Evolutionary conservation across 2,888 invertebrate species (phyloP).

Genomic region (Hydrotaea diabolus): DNA sequence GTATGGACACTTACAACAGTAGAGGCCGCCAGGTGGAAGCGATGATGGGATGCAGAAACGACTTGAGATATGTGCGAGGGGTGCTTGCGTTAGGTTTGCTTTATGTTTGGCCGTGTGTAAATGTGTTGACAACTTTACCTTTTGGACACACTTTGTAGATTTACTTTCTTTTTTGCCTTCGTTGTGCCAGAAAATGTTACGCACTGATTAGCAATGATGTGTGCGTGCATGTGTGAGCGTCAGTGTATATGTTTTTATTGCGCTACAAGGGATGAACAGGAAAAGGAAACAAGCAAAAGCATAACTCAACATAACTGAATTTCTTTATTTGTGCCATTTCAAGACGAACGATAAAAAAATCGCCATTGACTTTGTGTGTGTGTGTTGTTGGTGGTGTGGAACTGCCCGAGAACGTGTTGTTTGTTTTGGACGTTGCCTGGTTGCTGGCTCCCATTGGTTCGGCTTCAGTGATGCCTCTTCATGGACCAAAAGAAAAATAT

Average conservation of each 20-base stretch:
- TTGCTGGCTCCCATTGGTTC: not conserved
- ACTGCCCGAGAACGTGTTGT: slow-evolving; percentile 18
- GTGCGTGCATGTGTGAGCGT: slow-evolving; percentile 19
- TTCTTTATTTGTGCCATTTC: not conserved
- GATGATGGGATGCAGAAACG: not conserved
- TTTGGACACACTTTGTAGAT: slow-evolving; percentile 35
- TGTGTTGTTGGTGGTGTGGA: not conserved
- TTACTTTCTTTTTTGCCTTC: slow-evolving; percentile 35
- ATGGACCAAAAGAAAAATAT: too few relatives aligned
- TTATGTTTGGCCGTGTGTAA: slow-evolving; percentile 48
- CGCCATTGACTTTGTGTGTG: not conserved
- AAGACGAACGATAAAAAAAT: slow-evolving; percentile 11
- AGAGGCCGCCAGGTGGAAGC: not conserved
- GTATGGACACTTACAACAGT: slow-evolving; percentile 12
- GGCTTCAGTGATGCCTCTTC: not conserved
- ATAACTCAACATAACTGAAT: slow-evolving; percentile 37
- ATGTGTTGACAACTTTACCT: slow-evolving; percentile 61
- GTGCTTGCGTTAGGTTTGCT: slow-evolving; percentile 17
- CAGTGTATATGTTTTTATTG: slow-evolving; percentile 4
- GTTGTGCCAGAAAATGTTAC: slow-evolving; percentile 54
- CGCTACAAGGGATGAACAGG: slow-evolving; percentile 3
- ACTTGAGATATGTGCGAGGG: not conserved
- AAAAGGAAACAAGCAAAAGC: slow-evolving; percentile 40
- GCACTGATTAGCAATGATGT: slow-evolving; percentile 57
- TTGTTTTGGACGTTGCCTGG: slow-evolving; percentile 2